These are phyloP conservation scores for Pygocentrus nattereri DNA, from an alignment of 2,797 vertebrate species.

Conservation along the genomic window DNA sequence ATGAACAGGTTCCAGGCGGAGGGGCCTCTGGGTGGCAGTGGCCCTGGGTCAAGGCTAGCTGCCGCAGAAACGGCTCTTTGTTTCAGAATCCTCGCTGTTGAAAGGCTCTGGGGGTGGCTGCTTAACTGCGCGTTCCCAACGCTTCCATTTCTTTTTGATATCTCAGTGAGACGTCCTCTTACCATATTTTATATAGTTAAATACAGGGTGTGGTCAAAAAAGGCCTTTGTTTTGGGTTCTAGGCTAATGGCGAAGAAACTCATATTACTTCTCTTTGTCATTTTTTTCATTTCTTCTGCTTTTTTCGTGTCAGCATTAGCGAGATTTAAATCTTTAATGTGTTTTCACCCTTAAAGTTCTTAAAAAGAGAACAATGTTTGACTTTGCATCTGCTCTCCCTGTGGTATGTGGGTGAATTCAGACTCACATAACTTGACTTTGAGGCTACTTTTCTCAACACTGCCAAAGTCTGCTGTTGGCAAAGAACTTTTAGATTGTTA, in stretches of 20 bases:
- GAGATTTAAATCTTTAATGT: slow-evolving; percentile 7
- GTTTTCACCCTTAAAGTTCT: neutral
- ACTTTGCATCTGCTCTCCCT: slow-evolving; percentile 37
- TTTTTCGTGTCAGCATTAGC: neutral
- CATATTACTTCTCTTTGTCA: neutral
- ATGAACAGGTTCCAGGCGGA: slow-evolving; percentile 42
- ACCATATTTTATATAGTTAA: neutral
- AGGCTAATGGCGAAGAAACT: neutral
- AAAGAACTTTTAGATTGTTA: slow-evolving; percentile 18
- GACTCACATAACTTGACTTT: slow-evolving; percentile 16
- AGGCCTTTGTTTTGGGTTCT: neutral
- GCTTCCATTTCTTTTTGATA: slow-evolving; percentile 25
- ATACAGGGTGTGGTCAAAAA: neutral
- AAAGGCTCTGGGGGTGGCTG: slow-evolving; percentile 46
- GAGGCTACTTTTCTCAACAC: slow-evolving; percentile 15
- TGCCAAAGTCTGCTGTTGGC: slow-evolving; percentile 18
- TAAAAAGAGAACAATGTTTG: slow-evolving; percentile 14
- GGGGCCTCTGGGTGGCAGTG: slow-evolving; percentile 45
- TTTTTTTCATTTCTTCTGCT: neutral
- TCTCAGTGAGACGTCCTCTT: slow-evolving; percentile 18
- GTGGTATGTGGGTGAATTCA: slow-evolving; percentile 29
- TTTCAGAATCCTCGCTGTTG: slow-evolving; percentile 48
- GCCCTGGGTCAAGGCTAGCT: slow-evolving; percentile 58
- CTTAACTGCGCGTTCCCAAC: slow-evolving; percentile 26
- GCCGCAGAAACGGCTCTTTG: slow-evolving; percentile 47